Evolutionary conservation across 2,888 invertebrate species (phyloP), one percentile per base, ranked within the genome.

Genomic region (Entomobrya multifasciata): DNA sequence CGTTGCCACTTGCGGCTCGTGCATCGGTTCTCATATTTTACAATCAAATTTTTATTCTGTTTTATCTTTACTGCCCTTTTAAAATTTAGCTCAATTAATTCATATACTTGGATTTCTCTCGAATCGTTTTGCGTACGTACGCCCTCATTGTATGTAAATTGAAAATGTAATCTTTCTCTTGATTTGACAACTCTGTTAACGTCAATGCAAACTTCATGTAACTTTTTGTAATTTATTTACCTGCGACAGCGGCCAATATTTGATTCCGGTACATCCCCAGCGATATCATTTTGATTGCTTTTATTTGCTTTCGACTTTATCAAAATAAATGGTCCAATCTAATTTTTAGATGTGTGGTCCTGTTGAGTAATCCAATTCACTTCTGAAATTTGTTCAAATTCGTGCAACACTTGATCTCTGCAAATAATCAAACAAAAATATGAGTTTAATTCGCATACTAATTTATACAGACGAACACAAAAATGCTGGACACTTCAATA

Each of bases 231-330:
- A 60, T 47, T 25, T 70, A 70, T 30, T 85, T 85, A 87, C 87
- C 84, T 74, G 87, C 80, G n/a, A 57, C 44, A 20, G 87, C 87
- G 55, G 87, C 87, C 57, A 87, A 41, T 25, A 87, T 85, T 30
- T 87, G 87, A 20, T 84, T 87, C 27, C 55, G 22, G 44, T 70
- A 85, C 67, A 30, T 70, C 2, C 55, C 65, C 20, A 84, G 0
- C 0, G 44, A 17, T 22, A 85, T 67, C 84, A 85, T 85, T 44
- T 85, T 85, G 77, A 44, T 74, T 55, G n/a, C n/a, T 27, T 55
- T 70, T 3, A 60, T 52, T 30, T 30, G n/a, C 20, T 70, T 41
- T 20, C 44, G 47, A 70, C 44, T 70, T 36, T 44, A 47, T 49
- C 70, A 25, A 22, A 27, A 25, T 25, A 22, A 17, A 15, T n/a